Base-by-base conservation (phyloP, 2,113 vertebrate species). In the Daphoenositta chrysoptera region DNA sequence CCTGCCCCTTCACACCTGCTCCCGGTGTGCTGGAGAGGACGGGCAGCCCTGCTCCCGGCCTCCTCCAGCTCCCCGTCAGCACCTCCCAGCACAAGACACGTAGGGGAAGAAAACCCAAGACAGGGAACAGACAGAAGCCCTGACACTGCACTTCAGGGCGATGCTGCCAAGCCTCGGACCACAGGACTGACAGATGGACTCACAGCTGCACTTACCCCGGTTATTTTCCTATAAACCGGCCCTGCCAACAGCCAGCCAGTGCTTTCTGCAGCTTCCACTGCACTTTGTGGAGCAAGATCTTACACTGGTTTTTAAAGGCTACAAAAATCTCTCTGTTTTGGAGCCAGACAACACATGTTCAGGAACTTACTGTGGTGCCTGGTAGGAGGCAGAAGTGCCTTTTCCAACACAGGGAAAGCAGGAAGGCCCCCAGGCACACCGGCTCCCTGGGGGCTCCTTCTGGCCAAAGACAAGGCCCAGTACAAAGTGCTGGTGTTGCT, bases 211-310 rank as follows among this genome's bases (percentile, higher is more conserved):
- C 94, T 97, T 83, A 94, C 56, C 89, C 95, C 27, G 0, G 37
- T 83, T 94, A 92, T 96, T 97, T 98, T 97, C 95, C 89, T 97
- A 95, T 57, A 94, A 97, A 81, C 61, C 76, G 87, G 48, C 78
- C 76, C 76, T 96, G 95, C 93, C 96, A 97, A 45, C 56, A 92
- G 94, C 76, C 89, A 66, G 89, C 87, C 92, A 97, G 91, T 11
- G 13, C 92, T 90, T 98, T 96, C 90, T 97, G 91, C 87, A 96
- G 95, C 95, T 97, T 93, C 87, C 81, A 87, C 35, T 42, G 93
- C 92, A 94, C 96, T 97, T 96, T 72, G 89, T 82, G 87, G 82
- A 96, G 95, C 53, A 87, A 96, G 92, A 92, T 87, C 89, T 85
- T 84, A 81, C 63, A 18, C 79, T 64, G 35, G 63, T 56, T 95